Evolutionary conservation across 2,888 invertebrate genomes (phyloP), one percentile per base, ranked within the genome.

Genomic region (Aphidoletes aphidimyza): DNA sequence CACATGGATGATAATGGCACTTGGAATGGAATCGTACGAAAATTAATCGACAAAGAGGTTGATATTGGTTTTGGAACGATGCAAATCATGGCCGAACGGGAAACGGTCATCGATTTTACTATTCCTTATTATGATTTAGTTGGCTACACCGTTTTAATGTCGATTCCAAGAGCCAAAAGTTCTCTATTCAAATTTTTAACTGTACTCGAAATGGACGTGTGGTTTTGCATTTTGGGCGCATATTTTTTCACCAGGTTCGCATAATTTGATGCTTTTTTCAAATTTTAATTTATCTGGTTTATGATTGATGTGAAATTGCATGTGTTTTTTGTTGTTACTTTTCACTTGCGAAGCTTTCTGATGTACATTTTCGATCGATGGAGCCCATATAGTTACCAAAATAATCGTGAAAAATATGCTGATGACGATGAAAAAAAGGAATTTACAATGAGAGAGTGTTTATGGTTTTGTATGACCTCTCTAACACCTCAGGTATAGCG

Each of bases 391-490:
- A 98, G 98, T 87, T 98, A 97, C 89, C 98, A 95, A 88, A 98
- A 98, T 89, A 98, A 98, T 89, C 92, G 96, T 9, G 96, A 97
- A 85, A 97, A 96, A 88, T 98, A 97, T 89, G 95, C 95, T 88
- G 95, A 97, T 85, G 97, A 97, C 87, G 96, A 97, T 87, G 98
- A 98, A 88, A 98, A 98, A 88, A 91, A 98, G 3, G 96, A 97
- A 88, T 99, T 99, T 88, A 97, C 95, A 81, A 90, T 99, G 47
- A 98, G 98, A 89, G 99, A 99, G 90, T 98, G 98, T 88, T 92
- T 99, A 0, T 99, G 98, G 98, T 99, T 99, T 89, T 98, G 98
- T 88, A 98, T 99, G 97, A 98, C 98, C 59, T 98, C 98, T 47
- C 90, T 99, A 26, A 99, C 98, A 0, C 99, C 99, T 0, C 93